These are phyloP conservation scores for Babylonia areolata DNA, from an alignment of 1,140 invertebrate genomes.

Conservation along the genomic window DNA sequence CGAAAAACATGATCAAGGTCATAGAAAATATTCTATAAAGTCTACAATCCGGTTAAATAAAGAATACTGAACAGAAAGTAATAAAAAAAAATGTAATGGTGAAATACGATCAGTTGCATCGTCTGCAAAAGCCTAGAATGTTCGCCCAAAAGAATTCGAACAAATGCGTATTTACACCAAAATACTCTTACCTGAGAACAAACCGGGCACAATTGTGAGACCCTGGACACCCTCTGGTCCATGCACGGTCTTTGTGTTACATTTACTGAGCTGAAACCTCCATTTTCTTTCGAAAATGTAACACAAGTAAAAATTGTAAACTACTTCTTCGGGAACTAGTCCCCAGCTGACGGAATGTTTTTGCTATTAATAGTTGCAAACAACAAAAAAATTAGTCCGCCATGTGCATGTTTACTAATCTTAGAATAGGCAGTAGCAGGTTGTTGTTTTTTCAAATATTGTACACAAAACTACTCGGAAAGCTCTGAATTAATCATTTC, in stretches of 20 bases:
- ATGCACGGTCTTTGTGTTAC: conserved; percentile 54
- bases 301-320: conserved; percentile 47
- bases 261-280: conserved; percentile 57
- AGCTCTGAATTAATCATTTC: too few relatives aligned
- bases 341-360: conserved; percentile 31
- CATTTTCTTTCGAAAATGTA: conserved; percentile 51
- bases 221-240: conserved; percentile 55
- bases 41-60: not conserved
- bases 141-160: not conserved
- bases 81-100: too few relatives aligned
- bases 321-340: conserved; percentile 30
- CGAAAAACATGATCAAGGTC: not conserved
- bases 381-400: conserved; percentile 26
- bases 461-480: too few relatives aligned
- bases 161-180: not conserved
- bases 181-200: conserved; percentile 32
- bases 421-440: too few relatives aligned
- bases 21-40: not conserved
- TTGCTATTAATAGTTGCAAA: conserved; percentile 28
- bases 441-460: too few relatives aligned
- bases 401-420: not conserved
- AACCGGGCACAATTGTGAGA: conserved; percentile 44
- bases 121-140: not conserved
- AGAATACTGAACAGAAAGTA: too few relatives aligned
- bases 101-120: too few relatives aligned